These are phyloP conservation scores for Colletes collaris DNA, from an alignment of 2,888 invertebrate genomes.

Conservation along the genomic window DNA sequence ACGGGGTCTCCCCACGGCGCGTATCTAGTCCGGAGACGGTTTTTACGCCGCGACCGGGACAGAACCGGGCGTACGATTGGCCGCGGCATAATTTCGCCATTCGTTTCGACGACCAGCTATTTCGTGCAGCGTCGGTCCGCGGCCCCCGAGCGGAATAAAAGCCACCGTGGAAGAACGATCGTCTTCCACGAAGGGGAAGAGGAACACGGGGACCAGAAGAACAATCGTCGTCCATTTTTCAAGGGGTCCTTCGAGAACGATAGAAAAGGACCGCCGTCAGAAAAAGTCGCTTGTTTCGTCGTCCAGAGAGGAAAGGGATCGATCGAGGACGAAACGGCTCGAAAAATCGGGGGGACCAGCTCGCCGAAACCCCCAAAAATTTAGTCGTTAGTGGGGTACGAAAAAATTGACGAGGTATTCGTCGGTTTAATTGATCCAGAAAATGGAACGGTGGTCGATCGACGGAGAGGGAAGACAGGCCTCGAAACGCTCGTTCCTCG, in stretches of 20 bases:
- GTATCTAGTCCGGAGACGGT: conserved; percentile 39
- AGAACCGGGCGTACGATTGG: conserved; percentile 30
- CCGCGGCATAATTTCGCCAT: conserved; percentile 62
- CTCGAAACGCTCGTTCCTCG: conserved; percentile 34
- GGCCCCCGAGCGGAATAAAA: conserved; percentile 32
- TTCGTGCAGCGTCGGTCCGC: conserved; percentile 30
- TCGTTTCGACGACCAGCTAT: conserved; percentile 59
- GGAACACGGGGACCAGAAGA: conserved; percentile 32
- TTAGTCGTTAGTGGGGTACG: no score
- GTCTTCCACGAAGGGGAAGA: conserved; percentile 33
- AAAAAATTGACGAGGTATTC: conserved; percentile 59
- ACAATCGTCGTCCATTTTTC: conserved; percentile 48
- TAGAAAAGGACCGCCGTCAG: conserved; percentile 27
- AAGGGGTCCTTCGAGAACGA: conserved; percentile 26
- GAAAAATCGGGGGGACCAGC: no score
- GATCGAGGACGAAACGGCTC: conserved; percentile 16
- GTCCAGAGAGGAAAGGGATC: conserved; percentile 3
- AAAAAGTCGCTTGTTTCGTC: conserved; percentile 50
- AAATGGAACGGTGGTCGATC: conserved; percentile 66
- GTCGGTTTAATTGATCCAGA: conserved; percentile 74
- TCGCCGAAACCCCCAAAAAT: no score
- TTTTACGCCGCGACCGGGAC: conserved; percentile 38
- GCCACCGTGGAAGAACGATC: conserved; percentile 28
- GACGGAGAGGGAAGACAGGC: conserved; percentile 5
- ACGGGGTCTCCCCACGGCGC: background rate